Evolutionary conservation across 2,888 invertebrate genomes (phyloP), one percentile per base, ranked within the genome.

Genomic region (Lypha dubia): DNA sequence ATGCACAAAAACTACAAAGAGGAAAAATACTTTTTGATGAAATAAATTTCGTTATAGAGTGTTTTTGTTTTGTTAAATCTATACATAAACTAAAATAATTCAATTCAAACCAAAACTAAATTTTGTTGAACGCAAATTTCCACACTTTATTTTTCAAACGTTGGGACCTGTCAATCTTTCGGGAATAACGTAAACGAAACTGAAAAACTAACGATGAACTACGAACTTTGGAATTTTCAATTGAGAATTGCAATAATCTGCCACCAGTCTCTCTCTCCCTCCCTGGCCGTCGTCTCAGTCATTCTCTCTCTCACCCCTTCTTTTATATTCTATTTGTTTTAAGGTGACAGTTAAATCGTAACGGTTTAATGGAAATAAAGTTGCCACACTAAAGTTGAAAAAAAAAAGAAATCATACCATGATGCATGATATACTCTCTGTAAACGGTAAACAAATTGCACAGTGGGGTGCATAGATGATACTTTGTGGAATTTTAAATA

Each of bases 21-120:
- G 46, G 53, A 65, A 41, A 60, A 20, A n/a, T n/a, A n/a, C n/a
- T n/a, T 62, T 76, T 87, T 87, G 88, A 88, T 87, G 87, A 87
- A 89, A 90, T 90, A 87, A 89, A 90, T 90, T 89, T 90, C 90
- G 90, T 89, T 89, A 90, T 88, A 90, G 88, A 87, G 79, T 76
- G 49, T 56, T 56, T 32, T 15, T 38, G 35, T 74, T 63, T 49
- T 22, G 3, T 24, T 58, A 32, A 56, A 58, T 46, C n/a, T n/a
- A n/a, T 20, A 28, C 2, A n/a, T 17, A 22, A 46, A 4, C n/a
- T 46, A 22, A 67, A 13, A 15, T 46, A 65, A 56, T 60, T 41
- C 46, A 60, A 79, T 38, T 81, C 60, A 80, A 86, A 86, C 87
- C 87, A 87, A 79, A 79, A 87, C 86, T 86, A 88, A 87, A 89